These are phyloP conservation scores for Eupithecia tripunctaria DNA, from an alignment of 2,888 invertebrate genomes.

Conservation along the genomic window DNA sequence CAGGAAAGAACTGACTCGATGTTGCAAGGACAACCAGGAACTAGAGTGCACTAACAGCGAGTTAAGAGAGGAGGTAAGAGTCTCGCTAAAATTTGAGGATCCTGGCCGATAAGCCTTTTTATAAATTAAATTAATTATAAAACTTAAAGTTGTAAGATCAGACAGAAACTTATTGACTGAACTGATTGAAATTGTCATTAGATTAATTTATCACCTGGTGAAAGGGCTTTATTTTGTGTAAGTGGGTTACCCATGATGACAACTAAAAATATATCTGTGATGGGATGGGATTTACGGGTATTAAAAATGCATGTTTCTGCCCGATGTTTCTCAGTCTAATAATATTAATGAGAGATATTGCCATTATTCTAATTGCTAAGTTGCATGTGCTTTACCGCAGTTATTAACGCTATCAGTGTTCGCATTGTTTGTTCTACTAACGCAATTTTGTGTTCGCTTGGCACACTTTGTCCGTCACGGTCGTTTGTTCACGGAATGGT, in stretches of 20 bases:
- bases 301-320: conserved; percentile 14
- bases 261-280: not conserved
- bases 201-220: not conserved
- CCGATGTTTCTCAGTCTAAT: conserved; percentile 14
- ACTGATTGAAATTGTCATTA: not conserved
- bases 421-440: conserved; percentile 50
- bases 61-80: conserved; percentile 87
- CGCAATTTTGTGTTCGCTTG: conserved; percentile 59
- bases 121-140: not conserved
- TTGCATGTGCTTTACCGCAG: conserved; percentile 54
- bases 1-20: conserved; percentile 80
- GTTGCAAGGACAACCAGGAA: conserved; percentile 85
- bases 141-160: not conserved
- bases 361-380: conserved; percentile 40
- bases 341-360: not conserved
- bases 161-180: not conserved
- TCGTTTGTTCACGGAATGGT: conserved; percentile 55
- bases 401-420: conserved; percentile 59
- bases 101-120: not conserved
- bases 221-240: not conserved
- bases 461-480: conserved; percentile 48
- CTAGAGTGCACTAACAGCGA: conserved; percentile 88
- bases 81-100: not conserved
- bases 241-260: not conserved
- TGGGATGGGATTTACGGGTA: not conserved